Percentiles rank a stretch among this genome's conserved stretches.
phyloP scores from a whole-genome alignment of 2,888 invertebrate genomes.

The Carpatolechia fugitivella region DNA sequence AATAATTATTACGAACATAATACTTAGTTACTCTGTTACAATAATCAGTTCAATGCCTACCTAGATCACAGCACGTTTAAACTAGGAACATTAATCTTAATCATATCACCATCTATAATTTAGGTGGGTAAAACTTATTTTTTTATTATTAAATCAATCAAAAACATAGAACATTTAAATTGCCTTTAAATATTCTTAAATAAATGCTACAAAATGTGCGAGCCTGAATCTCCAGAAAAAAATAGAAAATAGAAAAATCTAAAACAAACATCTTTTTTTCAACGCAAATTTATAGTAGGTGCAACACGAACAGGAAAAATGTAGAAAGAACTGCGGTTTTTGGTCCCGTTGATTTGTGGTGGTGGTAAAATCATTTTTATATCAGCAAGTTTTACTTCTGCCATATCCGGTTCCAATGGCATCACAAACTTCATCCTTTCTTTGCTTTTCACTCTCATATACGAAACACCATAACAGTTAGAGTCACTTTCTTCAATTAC shows the following conservation, averaged over 20 bases:
- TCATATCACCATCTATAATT: no score
- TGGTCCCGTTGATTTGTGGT: slow-evolving; percentile 17
- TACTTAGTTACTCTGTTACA: neutral
- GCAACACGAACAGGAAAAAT: slow-evolving; percentile 14
- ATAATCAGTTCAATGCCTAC: no score
- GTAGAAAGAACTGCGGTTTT: slow-evolving; percentile 16
- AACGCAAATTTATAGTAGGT: slow-evolving; percentile 16
- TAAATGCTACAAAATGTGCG: no score
- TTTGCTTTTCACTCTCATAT: slow-evolving; percentile 16
- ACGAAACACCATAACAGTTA: slow-evolving; percentile 4
- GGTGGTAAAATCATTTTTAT: slow-evolving; percentile 18
- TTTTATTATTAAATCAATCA: no score
- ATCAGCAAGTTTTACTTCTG: slow-evolving; percentile 12
- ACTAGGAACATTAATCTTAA: neutral
- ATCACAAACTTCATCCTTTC: slow-evolving; percentile 15
- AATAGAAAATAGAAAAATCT: no score
- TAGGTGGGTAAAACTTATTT: no score
- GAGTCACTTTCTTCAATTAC: slow-evolving; percentile 10
- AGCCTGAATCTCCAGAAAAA: no score
- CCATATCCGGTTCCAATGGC: slow-evolving; percentile 19
- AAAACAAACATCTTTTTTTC: no score
- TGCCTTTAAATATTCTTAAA: no score
- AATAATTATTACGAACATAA: neutral
- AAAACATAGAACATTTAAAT: no score
- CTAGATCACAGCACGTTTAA: neutral